Base-by-base conservation (phyloP, 2,797 vertebrate genomes). In the Pangasius krempfi region DNA sequence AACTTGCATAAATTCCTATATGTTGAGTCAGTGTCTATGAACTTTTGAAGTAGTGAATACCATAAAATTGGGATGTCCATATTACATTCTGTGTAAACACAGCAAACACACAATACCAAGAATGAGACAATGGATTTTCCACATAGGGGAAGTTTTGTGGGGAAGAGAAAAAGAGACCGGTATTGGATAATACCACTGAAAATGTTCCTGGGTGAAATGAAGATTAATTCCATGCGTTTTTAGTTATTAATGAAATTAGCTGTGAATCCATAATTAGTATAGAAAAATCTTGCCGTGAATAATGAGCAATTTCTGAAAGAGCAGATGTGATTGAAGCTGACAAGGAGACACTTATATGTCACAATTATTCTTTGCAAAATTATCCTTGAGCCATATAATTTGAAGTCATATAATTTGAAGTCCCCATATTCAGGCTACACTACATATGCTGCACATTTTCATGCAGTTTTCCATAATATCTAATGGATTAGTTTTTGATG, bases 191-290 rank as follows among this genome's bases (percentile, higher is more conserved):
- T 93, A 93, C 92, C 87, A 79, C 82, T 83, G 86, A 86, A 82
- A 92, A 94, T 88, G 92, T 89, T 88, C 91, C 89, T 90, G 91
- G 93, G 91, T 92, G 93, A 94, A 94, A 94, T 94, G 91, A 95
- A 94, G 93, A 96, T 94, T 93, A 94, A 95, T 93, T 93, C 91
- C 93, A 94, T 93, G 91, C 93, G 90, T 37, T 94, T 95, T 94
- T 88, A 92, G 92, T 93, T 94, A 95, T 94, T 94, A 94, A 93
- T 94, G 93, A 93, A 95, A 95, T 96, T 94, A 95, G 91, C 90
- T 92, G 89, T 90, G 91, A 94, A 94, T 94, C 91, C 89, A 93
- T 94, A 94, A 95, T 95, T 94, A 95, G 93, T 93, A 93, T 88
- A 87, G 90, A 94, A 92, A 92, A 79, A 91, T 90, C 76, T 89